These are phyloP conservation scores for Gambusia holbrooki DNA, from an alignment of 2,113 vertebrate genomes.

Conservation along the genomic window DNA sequence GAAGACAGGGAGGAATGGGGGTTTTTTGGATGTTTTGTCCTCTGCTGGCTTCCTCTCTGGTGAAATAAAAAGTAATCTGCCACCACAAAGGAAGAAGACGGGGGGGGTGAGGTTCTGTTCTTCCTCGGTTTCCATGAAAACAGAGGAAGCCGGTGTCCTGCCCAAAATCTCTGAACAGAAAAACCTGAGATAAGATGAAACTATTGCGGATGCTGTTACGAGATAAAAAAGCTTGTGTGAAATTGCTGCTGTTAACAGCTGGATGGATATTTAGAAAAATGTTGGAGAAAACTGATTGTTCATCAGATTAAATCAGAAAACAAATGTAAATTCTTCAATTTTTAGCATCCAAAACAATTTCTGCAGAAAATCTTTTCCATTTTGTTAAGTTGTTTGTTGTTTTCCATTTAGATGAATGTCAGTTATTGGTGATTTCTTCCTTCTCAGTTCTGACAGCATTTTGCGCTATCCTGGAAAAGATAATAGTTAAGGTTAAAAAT, in stretches of 20 bases:
- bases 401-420: not conserved
- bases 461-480: not conserved
- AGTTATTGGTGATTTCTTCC: not conserved
- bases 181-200: slow-evolving; percentile 19
- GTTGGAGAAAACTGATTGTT: not conserved
- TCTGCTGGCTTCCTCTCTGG: not conserved
- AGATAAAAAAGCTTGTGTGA: not conserved
- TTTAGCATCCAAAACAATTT: not conserved
- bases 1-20: not conserved
- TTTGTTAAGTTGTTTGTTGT: not conserved
- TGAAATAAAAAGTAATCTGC: not conserved
- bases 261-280: slow-evolving; percentile 9
- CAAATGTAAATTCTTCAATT: not conserved
- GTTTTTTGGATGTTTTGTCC: not conserved
- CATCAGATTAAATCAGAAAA: not conserved
- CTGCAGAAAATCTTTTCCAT: not conserved
- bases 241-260: not conserved
- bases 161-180: slow-evolving; percentile 16
- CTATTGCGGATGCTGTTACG: not conserved
- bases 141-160: not conserved
- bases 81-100: slow-evolving; percentile 13
- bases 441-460: not conserved
- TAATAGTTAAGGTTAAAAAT: not conserved
- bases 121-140: slow-evolving; percentile 44
- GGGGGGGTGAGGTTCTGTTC: slow-evolving; percentile 3